Evolutionary conservation across 2,797 vertebrate species (phyloP).

Genomic region (Rhincodon typus): DNA sequence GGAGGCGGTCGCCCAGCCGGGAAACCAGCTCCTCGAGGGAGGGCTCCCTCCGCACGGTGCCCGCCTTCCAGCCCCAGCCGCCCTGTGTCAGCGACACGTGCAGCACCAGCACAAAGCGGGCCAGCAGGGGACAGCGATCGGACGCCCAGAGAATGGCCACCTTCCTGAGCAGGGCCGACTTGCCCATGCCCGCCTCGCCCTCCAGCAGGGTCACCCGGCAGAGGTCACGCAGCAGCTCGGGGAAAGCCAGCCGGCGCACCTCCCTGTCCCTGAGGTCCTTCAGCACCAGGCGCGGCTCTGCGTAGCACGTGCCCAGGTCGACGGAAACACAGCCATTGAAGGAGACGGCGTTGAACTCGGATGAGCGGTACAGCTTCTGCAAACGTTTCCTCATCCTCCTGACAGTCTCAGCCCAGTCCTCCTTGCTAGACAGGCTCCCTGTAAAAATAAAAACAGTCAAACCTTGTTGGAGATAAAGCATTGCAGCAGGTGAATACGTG

Average conservation of each 20-base stretch:
- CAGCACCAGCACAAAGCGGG: conserved; percentile 51
- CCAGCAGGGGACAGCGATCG: conserved; percentile 46
- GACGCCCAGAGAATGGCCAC: conserved; percentile 51
- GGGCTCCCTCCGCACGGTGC: conserved; percentile 26
- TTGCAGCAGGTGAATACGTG: too few relatives aligned
- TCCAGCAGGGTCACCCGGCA: conserved; percentile 48
- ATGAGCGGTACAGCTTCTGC: conserved; percentile 40
- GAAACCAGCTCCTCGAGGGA: conserved; percentile 28
- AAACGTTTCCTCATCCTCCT: conserved; percentile 42
- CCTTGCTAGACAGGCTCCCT: conserved; percentile 38
- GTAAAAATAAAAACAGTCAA: background rate
- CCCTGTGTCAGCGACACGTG: conserved; percentile 40
- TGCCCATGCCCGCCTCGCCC: conserved; percentile 50
- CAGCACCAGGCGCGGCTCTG: conserved; percentile 44
- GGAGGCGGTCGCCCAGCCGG: conserved; percentile 44
- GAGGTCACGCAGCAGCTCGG: conserved; percentile 43
- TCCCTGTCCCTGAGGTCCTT: conserved; percentile 44
- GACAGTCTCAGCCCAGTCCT: conserved; percentile 42
- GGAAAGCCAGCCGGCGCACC: conserved; percentile 42
- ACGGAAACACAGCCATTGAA: conserved; percentile 41
- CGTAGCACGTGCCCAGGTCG: conserved; percentile 43
- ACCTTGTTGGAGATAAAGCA: too few relatives aligned
- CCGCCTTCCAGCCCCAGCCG: conserved; percentile 38
- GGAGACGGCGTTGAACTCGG: conserved; percentile 42
- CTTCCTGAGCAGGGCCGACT: conserved; percentile 47